phyloP scores from a whole-genome alignment of 2,113 vertebrate species.

The Hemiscyllium ocellatum region DNA sequence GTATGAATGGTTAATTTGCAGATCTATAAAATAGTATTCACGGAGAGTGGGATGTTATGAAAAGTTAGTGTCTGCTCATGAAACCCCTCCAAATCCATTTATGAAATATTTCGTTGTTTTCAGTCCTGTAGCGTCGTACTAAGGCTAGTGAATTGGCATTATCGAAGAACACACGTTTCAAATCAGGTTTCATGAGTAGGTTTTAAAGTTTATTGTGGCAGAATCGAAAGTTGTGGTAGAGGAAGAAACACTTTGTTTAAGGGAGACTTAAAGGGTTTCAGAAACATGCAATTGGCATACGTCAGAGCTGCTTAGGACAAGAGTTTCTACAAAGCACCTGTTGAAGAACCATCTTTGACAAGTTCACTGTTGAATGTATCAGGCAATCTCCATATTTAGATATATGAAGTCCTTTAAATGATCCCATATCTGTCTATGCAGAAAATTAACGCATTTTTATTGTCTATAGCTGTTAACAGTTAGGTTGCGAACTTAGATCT shows the following conservation, averaged over 20 bases:
- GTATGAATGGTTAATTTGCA: neutral
- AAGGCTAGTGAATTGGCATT: neutral
- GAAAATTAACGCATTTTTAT: neutral
- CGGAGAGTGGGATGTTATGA: neutral
- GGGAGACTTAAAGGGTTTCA: neutral
- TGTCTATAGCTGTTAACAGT: neutral
- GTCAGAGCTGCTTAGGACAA: neutral
- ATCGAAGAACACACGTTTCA: neutral
- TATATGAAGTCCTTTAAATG: neutral
- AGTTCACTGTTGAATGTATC: neutral
- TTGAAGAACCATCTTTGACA: neutral
- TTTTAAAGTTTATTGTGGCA: neutral
- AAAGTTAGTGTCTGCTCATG: neutral
- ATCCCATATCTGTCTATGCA: neutral
- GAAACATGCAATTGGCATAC: neutral
- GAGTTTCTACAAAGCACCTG: constrained; percentile 20
- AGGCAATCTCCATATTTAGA: neutral
- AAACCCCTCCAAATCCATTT: neutral
- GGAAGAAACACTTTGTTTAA: neutral
- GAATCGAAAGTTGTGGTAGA: neutral
- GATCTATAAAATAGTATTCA: neutral
- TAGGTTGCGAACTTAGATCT: neutral
- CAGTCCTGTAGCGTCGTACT: neutral
- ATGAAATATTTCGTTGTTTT: neutral
- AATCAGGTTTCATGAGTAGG: neutral